Evolutionary conservation across 2,113 vertebrate species (phyloP).

Genomic region (Podilymbus podiceps): DNA sequence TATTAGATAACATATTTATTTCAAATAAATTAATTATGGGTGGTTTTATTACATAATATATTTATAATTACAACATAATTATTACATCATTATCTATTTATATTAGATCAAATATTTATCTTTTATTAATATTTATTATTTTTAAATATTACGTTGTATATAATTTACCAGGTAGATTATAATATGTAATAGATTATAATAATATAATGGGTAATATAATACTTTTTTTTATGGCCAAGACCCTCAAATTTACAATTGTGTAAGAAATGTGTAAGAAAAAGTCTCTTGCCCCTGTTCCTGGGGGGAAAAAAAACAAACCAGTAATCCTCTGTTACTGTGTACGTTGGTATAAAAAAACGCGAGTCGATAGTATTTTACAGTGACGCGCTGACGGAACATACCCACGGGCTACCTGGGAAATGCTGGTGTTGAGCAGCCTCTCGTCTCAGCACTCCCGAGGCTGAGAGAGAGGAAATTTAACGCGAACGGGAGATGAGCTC

Average conservation of each 20-base stretch:
- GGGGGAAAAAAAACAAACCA: not conserved
- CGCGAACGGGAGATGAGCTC: not conserved
- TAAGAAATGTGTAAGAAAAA: not conserved
- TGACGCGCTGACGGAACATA: accelerated
- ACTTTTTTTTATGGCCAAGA: not conserved
- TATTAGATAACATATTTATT: not conserved
- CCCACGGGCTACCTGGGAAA: not conserved
- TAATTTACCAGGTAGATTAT: too few relatives aligned
- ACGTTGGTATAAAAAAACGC: not conserved
- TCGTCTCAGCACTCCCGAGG: not conserved
- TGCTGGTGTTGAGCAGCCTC: not conserved
- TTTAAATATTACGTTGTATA: not conserved
- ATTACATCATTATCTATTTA: too few relatives aligned
- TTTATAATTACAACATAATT: too few relatives aligned
- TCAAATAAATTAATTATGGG: too few relatives aligned
- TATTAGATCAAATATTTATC: too few relatives aligned
- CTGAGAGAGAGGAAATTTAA: not conserved
- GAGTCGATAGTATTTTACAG: not conserved
- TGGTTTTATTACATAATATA: too few relatives aligned
- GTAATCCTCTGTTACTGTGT: not conserved
- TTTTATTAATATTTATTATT: not conserved
- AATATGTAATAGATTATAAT: too few relatives aligned
- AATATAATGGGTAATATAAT: not conserved
- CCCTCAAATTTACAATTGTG: not conserved
- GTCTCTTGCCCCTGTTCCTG: not conserved